A percentile compares a stretch with the other conserved stretches of the same genome.
Evolutionary conservation across 23 tunicate genomes (phyloP).

Genomic region (Styela plicata): DNA sequence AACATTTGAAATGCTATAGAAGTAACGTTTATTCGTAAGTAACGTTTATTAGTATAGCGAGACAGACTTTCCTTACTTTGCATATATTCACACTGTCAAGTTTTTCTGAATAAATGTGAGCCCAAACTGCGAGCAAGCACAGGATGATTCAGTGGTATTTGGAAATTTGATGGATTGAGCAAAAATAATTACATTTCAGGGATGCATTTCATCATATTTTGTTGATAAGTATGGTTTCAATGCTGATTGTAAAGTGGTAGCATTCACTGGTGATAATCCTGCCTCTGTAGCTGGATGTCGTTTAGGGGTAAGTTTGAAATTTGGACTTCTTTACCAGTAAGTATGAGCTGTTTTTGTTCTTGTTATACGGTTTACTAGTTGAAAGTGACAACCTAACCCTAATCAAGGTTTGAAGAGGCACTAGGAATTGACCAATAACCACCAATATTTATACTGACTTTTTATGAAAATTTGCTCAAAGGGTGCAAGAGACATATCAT

Average conservation of each 20-base stretch:
- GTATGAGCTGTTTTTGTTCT: no score
- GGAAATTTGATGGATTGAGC: background rate
- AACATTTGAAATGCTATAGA: no score
- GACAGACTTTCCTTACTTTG: background rate
- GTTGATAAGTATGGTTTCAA: conserved; percentile 65
- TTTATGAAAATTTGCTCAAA: no score
- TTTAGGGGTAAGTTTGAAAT: conserved; percentile 41
- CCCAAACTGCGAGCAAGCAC: background rate
- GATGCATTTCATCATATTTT: conserved; percentile 53
- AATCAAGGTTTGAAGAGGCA: no score
- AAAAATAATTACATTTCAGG: conserved; percentile 49
- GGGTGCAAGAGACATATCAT: no score
- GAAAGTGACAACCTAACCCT: no score
- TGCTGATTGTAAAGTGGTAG: conserved; percentile 55
- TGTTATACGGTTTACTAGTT: no score
- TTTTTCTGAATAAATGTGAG: background rate
- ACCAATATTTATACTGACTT: no score
- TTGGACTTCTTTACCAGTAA: no score
- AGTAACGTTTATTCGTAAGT: no score
- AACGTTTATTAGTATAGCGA: background rate
- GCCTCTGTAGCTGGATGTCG: conserved; percentile 87
- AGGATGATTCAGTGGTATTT: no score
- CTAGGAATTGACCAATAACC: no score
- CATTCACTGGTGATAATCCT: conserved; percentile 96
- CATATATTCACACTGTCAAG: background rate